Percentiles rank a stretch among this genome's conserved stretches.
These are phyloP conservation scores for Eupithecia abbreviata DNA, from an alignment of 2,888 invertebrate genomes.

Conservation along the genomic window DNA sequence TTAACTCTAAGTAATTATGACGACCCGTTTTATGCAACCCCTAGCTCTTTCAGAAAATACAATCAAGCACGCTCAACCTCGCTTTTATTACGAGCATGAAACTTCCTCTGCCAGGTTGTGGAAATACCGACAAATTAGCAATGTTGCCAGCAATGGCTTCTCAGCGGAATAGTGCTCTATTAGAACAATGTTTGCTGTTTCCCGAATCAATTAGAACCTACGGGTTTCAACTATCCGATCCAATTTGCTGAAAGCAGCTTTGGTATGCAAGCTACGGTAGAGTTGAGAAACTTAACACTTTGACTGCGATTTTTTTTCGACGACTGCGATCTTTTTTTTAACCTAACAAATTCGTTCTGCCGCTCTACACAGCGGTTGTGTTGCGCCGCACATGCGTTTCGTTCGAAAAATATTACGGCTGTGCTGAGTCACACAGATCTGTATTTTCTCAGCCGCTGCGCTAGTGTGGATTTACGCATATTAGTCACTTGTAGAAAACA, in stretches of 20 bases:
- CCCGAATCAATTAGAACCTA: neutral
- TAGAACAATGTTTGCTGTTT: neutral
- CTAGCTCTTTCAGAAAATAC: neutral
- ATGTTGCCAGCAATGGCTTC: neutral
- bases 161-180: neutral
- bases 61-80: neutral
- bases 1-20: neutral
- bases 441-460: no score
- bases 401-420: no score
- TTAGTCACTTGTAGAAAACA: no score
- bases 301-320: no score
- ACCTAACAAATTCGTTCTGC: no score
- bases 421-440: no score
- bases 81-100: neutral
- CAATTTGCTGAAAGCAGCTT: constrained; percentile 6
- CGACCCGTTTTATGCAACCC: neutral
- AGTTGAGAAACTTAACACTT: neutral
- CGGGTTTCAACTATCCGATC: neutral
- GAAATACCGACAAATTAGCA: neutral
- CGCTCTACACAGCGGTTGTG: no score
- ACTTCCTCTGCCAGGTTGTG: neutral
- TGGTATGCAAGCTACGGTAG: neutral
- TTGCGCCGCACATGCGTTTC: no score
- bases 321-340: no score
- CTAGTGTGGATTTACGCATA: no score